Evolutionary conservation across 2,113 vertebrate species (phyloP), one percentile per base, ranked within the genome.

Genomic region (Pseudolaguvia tuberculata): DNA sequence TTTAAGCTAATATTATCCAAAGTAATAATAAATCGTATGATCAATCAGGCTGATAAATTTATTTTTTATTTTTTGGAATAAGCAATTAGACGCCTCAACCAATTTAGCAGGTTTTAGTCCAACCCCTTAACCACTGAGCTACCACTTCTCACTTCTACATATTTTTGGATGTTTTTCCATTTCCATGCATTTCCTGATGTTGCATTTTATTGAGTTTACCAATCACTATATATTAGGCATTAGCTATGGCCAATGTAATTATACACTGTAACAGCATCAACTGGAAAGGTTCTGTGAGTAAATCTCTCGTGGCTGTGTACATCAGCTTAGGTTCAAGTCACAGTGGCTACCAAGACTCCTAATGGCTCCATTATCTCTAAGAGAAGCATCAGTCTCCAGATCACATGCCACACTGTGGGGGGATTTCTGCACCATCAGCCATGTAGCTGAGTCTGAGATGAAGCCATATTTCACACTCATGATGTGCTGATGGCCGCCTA

Each of bases 301-400:
- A 67, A 67, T 67, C 63, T 47, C 63, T 47, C 50, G 63, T 62
- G n/a, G 47, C 56, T 10, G n/a, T 61, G 50, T 17, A 21, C 35
- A 69, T 50, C 63, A 73, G 70, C 55, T 73, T 72, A 63, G 48
- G 39, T 23, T 66, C 51, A 67, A 70, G 61, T 25, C 39, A 75
- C n/a, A 8, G 45, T 52, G 23, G 51, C 1, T 45, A 12, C 25
- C 27, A 45, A 23, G 35, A 18, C 4, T 45, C 35, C 72, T 66
- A 76, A 76, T 67, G 59, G 73, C 42, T 63, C 53, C 73, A 68
- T 80, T 80, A 76, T 76, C 78, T 70, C 15, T 66, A 47, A 61
- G 9, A 71, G 61, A 18, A 35, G 51, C 20, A 62, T 70, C 67
- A 57, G 65, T 68, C 58, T 72, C 25, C 27, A 45, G 45, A 65